Conservation (phyloP, 2,797 vertebrate species). For the Geotrypetes seraphini region DNA sequence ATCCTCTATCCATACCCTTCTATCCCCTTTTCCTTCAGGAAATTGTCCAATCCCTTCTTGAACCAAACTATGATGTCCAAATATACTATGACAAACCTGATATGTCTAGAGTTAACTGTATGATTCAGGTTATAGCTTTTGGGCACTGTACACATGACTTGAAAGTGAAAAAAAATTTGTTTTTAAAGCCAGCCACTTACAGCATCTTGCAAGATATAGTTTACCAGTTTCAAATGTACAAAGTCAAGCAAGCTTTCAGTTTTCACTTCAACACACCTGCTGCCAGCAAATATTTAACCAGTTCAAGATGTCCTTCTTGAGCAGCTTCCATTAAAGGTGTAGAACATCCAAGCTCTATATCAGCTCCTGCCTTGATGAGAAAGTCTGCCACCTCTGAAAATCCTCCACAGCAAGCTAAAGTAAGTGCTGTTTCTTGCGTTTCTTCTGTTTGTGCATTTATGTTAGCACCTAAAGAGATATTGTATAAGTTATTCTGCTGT, state of each 20-base stretch:
- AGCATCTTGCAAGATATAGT: no score
- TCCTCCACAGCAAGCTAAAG: slow-evolving; percentile 92
- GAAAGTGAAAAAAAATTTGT: fast-evolving
- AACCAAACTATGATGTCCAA: no score
- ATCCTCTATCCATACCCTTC: no score
- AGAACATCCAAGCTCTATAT: slow-evolving; percentile 95
- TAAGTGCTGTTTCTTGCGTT: slow-evolving; percentile 94
- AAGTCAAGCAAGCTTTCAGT: no score
- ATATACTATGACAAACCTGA: no score
- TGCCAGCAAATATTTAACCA: slow-evolving; percentile 93
- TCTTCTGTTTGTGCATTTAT: slow-evolving; percentile 98
- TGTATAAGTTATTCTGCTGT: no score
- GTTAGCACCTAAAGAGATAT: slow-evolving; percentile 83
- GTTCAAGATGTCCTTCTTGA: slow-evolving; percentile 93
- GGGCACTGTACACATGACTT: no score
- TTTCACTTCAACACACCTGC: slow-evolving; percentile 69
- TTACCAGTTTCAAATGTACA: not conserved
- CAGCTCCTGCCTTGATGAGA: slow-evolving; percentile 93
- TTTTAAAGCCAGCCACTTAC: not conserved
- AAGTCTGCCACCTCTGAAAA: slow-evolving; percentile 97
- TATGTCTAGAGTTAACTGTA: no score
- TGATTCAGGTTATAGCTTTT: no score
- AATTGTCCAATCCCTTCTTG: no score
- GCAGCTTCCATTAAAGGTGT: slow-evolving; percentile 97
- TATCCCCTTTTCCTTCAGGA: no score